Evolutionary conservation across 1,140 invertebrate genomes (phyloP), one percentile per base, ranked within the genome.

Genomic region (Mamestra configurata): DNA sequence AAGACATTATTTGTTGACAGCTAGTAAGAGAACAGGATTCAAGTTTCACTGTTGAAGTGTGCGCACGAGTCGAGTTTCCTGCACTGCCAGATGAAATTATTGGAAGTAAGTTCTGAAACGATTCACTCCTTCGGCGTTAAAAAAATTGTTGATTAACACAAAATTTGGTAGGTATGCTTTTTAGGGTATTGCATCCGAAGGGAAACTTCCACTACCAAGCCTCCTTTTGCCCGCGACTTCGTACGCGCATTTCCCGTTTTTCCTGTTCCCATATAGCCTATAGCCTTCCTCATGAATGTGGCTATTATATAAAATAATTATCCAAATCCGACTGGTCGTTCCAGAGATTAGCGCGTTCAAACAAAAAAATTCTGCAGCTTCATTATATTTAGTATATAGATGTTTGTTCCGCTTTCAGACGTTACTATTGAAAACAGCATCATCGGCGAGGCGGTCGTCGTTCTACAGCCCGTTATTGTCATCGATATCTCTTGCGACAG

Each of bases 1-100:
- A 40, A 72, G 18, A 57, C n/a, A 11, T 18, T 20, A 53, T 51
- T 13, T 43, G 11, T 51, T 37, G 75, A 27, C 82, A 91, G 89
- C 64, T 77, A 4, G 84, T 90, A 7, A 77, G 75, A 55, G 86
- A 89, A 66, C 79, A 83, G 24, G 84, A 85, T 13, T 71, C 57
- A 22, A 77, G 79, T 7, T 88, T 89, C 27, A 85, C 59, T 18
- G 80, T 90, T 5, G 71, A 59, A n/a, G 83, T 90, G 0, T 77
- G 77, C 27, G 76, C 87, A 0, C 49, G 77, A 35, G 78, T 90
- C 8, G 51, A 55, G 1, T 73, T 85, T 35, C 79, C 77, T 13
- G 18, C 27, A 53, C 79, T 79, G 20, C 73, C 61, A 27, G 20
- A 53, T 37, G 64, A 73, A 57, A 70, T 84, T 40, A 57, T 13